phyloP scores from a whole-genome alignment of 2,888 invertebrate species.

The Patella pellucida region DNA sequence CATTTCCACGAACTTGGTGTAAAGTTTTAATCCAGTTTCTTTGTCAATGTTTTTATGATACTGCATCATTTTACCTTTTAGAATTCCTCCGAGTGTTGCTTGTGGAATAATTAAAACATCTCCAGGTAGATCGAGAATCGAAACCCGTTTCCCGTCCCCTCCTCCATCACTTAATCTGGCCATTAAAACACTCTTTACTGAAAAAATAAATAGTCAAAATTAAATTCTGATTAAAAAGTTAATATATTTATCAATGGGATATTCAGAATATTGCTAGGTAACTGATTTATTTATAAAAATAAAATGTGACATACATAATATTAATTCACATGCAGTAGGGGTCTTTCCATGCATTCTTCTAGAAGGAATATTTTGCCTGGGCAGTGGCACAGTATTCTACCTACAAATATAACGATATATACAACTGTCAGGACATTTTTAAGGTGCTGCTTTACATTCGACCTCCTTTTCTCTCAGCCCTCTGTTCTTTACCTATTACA shows the following conservation, averaged over 20 bases:
- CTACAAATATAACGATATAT: too few species aligned
- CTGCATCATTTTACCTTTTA: constrained; percentile 71
- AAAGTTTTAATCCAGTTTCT: constrained; percentile 66
- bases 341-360: too few species aligned
- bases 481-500: too few species aligned
- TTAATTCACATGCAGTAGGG: neutral
- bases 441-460: too few species aligned
- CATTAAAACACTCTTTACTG: constrained; percentile 62
- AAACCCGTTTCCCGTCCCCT: constrained; percentile 58
- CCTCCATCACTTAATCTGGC: constrained; percentile 61
- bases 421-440: too few species aligned
- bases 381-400: too few species aligned
- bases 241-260: too few species aligned
- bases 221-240: neutral
- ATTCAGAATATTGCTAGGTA: neutral
- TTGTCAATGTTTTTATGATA: constrained; percentile 72
- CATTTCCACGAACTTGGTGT: constrained; percentile 55
- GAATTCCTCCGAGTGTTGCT: constrained; percentile 71
- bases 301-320: neutral
- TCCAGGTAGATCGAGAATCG: constrained; percentile 69
- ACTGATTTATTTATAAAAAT: too few species aligned
- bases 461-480: too few species aligned
- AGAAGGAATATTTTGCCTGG: too few species aligned
- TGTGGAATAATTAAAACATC: constrained; percentile 72
- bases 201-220: constrained; percentile 25